Base-by-base conservation (phyloP, 2,888 invertebrate species). In the Disparrhopalites patrizii region DNA sequence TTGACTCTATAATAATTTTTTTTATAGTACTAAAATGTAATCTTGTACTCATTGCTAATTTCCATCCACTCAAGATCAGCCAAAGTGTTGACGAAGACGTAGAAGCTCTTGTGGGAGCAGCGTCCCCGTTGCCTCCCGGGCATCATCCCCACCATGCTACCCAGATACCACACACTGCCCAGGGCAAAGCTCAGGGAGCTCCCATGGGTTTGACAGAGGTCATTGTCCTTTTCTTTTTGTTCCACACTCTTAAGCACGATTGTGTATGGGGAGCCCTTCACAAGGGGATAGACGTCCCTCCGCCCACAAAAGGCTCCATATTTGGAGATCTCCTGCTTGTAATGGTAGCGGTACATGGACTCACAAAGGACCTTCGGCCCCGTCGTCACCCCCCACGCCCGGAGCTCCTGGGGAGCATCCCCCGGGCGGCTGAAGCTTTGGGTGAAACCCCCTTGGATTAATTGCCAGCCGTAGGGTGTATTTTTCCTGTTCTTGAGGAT, bases 151-250 rank as follows among this genome's bases (percentile, higher is more conserved):
- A 62, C 56, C 4, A 66, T 23, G 25, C 57, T 62, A 4, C 20
- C 57, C 7, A 66, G 7, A 7, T 56, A 51, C 66, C 66, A 66
- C 28, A 38, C 25, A 13, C 27, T 20, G 1, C 18, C 43, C 28
- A 52, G 23, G 20, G 56, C 40, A 52, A 52, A 62, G 10, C 23
- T 50, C 36, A 62, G 20, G 27, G 30, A 25, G 38, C 50, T 40
- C 4, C 66, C 66, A 62, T 66, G 66, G 38, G 52, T 23, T 13
- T 62, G 56, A 57, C 66, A 66, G 13, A n/a, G n/a, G 31, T 50
- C 13, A 28, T 61, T 51, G 18, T 61, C 61, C 10, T 31, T 31
- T n/a, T 23, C 51, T 15, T 51, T 51, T 25, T 58, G 30, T 27
- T 47, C 61, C 13, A 50, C 31, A 33, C 31, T 25, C 2, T 61